Conservation (phyloP, 2,888 invertebrate species). For the Hydrotaea cyrtoneurina region DNA sequence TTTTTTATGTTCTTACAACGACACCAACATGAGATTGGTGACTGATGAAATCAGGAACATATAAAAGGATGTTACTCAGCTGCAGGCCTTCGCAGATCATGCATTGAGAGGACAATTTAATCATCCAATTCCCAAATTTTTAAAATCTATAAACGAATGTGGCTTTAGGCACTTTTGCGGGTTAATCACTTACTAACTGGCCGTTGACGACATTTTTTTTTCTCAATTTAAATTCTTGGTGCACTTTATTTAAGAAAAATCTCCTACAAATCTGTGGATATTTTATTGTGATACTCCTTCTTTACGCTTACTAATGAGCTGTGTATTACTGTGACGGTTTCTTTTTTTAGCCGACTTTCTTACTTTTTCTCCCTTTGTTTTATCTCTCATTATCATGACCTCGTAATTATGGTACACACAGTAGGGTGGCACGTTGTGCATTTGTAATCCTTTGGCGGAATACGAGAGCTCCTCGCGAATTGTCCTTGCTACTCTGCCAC, state of each 20-base stretch:
- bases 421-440: background rate
- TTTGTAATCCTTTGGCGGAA: too few relatives aligned
- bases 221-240: background rate
- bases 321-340: constrained; percentile 45
- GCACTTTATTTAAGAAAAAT: background rate
- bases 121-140: too few relatives aligned
- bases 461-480: too few relatives aligned
- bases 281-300: background rate
- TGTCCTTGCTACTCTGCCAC: too few relatives aligned
- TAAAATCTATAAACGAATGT: too few relatives aligned
- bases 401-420: constrained; percentile 18
- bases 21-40: too few relatives aligned
- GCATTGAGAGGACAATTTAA: too few relatives aligned
- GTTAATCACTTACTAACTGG: background rate
- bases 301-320: constrained; percentile 56
- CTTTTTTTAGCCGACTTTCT: background rate
- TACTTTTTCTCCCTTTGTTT: constrained; percentile 24
- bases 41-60: too few relatives aligned
- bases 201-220: background rate
- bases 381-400: constrained; percentile 37
- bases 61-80: too few relatives aligned
- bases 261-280: constrained; percentile 30
- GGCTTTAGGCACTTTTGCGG: too few relatives aligned
- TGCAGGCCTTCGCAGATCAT: too few relatives aligned
- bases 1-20: too few relatives aligned